Evolutionary conservation across 37 sponge, comb jelly and placozoan genomes (phyloP).

Genomic region (Tethya wilhelma): DNA sequence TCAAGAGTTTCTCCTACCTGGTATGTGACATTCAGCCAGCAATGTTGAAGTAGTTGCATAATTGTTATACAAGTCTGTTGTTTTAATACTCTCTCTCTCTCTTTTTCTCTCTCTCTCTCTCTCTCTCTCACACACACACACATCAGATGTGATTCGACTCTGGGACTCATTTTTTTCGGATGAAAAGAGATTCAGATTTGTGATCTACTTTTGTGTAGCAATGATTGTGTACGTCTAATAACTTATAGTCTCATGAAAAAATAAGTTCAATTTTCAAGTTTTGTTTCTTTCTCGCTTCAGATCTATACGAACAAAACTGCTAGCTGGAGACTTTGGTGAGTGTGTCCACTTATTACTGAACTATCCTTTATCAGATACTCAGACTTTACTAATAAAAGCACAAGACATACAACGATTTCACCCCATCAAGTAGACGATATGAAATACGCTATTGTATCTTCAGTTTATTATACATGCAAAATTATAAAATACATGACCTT

Average conservation of each 20-base stretch:
- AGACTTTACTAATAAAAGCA: constrained; percentile 50
- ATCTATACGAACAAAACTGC: constrained; percentile 49
- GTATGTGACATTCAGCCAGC: constrained; percentile 21
- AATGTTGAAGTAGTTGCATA: neutral
- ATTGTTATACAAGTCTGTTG: neutral
- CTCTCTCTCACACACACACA: neutral
- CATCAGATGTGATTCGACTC: constrained; percentile 82
- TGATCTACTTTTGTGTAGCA: constrained; percentile 85
- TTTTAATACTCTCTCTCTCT: neutral
- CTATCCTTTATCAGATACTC: constrained; percentile 52
- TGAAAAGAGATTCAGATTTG: constrained; percentile 81
- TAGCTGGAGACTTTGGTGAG: constrained; percentile 60
- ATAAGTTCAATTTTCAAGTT: too few species aligned
- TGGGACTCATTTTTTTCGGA: constrained; percentile 94
- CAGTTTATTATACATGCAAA: neutral
- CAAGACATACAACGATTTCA: constrained; percentile 52
- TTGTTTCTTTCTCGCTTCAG: constrained; percentile 36
- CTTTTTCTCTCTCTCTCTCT: neutral
- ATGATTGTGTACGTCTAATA: constrained; percentile 80
- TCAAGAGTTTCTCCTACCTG: constrained; percentile 95
- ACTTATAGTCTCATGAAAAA: neutral
- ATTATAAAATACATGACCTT: neutral
- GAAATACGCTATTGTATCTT: neutral
- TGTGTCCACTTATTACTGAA: constrained; percentile 20
- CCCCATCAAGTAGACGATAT: neutral